phyloP scores from a whole-genome alignment of 35 echinoderm and acorn worm species.

The Ophioderma brevispina region DNA sequence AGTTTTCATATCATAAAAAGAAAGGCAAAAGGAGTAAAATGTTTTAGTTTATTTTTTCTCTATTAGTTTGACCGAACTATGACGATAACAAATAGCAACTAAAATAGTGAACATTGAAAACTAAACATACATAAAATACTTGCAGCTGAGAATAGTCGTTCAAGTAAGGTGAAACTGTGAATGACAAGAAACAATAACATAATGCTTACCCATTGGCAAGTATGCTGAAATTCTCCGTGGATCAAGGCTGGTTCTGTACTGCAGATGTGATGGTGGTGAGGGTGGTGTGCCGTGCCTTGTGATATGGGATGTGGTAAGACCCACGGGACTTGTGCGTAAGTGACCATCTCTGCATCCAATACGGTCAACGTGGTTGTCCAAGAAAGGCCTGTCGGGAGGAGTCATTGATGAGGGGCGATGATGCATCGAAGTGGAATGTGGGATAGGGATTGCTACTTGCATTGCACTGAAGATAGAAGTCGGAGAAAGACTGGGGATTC shows the following conservation, averaged over 20 bases:
- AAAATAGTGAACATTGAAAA: no score
- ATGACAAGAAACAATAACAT: no score
- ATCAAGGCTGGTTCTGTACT: conserved; percentile 28
- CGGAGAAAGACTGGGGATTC: conserved; percentile 28
- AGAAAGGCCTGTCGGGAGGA: not conserved
- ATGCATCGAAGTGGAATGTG: conserved; percentile 16
- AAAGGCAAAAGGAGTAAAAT: no score
- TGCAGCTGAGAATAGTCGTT: no score
- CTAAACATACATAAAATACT: no score
- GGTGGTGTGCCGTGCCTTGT: conserved; percentile 12
- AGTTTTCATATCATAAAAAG: no score
- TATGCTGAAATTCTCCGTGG: conserved; percentile 25
- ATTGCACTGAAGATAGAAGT: conserved; percentile 34
- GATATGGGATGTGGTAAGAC: not conserved
- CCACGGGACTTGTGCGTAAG: not conserved
- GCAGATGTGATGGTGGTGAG: conserved; percentile 5
- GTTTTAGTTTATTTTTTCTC: no score
- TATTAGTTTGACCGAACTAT: no score
- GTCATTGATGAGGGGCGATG: not conserved
- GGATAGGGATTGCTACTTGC: conserved; percentile 8
- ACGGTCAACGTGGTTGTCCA: not conserved
- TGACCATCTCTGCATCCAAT: not conserved
- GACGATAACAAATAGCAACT: no score
- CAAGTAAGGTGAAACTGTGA: no score
- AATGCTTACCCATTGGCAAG: conserved; percentile 42